Evolutionary conservation across 2,113 vertebrate genomes (phyloP), one percentile per base, ranked within the genome.

Genomic region (Cichladusa arquata): DNA sequence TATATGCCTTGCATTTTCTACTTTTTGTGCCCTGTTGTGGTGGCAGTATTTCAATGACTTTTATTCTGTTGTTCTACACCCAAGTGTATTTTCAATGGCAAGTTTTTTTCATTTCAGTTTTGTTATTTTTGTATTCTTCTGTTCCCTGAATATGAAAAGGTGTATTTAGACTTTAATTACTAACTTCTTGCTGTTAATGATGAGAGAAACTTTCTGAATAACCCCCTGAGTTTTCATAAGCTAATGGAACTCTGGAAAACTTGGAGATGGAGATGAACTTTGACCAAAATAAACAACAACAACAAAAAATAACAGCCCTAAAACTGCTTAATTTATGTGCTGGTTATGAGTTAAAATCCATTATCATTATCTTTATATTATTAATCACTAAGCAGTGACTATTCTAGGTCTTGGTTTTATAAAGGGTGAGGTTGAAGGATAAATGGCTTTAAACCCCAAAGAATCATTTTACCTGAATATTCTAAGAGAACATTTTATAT

Each of bases 341-440:
- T 95, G 64, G 60, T 95, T 97, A 95, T 94, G 70, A 96, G 70
- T 94, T 95, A 95, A 97, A 95, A 91, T 6, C 6, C 12, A 86
- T 90, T 87, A 80, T 74, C 15, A 13, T 93, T 97, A 96, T 7
- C 28, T 96, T 95, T 44, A 44, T 92, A 66, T 92, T 90, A 66
- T 86, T 97, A 93, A 94, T 96, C 93, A 94, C 90, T 93, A 92
- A 96, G 53, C 67, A 95, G 71, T 86, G 64, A 93, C 80, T 95
- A 88, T 88, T 85, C 10, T 69, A 82, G 71, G 42, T 85, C 71
- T 95, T 88, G 23, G 7, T 60, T 93, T 95, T 96, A 89, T 64
- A 58, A 48, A 84, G 33, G 6, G 12, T 60, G 31, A 76, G 19
- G 19, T 12, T 57, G 38, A 89, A 82, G 34, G 16, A 48, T 54